Percentiles rank a stretch among this genome's conserved stretches.
Evolutionary conservation across 2,888 invertebrate species (phyloP).

Genomic region (Meandrusa payeni): DNA sequence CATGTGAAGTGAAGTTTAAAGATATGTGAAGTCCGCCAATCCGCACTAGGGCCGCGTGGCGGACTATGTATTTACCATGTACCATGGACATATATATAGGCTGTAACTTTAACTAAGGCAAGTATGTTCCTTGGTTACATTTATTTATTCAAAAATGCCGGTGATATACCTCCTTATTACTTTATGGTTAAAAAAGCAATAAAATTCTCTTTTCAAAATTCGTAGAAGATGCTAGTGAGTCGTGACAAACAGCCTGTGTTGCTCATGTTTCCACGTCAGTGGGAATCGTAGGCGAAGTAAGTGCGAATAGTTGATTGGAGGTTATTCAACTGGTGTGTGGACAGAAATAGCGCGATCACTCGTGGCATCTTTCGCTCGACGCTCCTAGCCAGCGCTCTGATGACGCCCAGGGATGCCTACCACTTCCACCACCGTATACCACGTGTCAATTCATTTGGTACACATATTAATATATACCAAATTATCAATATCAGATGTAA

Average conservation of each 20-base stretch:
- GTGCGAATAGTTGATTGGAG: conserved; percentile 80
- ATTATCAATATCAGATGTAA: too few species aligned
- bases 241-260: not conserved
- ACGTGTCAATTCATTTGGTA: not conserved
- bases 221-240: not conserved
- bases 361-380: conserved; percentile 42
- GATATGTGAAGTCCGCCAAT: too few species aligned
- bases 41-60: too few species aligned
- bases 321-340: conserved; percentile 77
- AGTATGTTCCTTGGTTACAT: too few species aligned
- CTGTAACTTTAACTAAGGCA: too few species aligned
- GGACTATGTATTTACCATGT: too few species aligned
- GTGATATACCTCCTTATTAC: not conserved
- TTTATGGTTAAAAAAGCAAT: not conserved
- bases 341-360: conserved; percentile 72
- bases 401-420: conserved; percentile 27
- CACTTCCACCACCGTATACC: not conserved
- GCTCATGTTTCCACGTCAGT: conserved; percentile 37
- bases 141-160: too few species aligned
- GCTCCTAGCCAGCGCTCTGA: conserved; percentile 32
- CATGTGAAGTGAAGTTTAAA: too few species aligned
- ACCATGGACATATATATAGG: too few species aligned
- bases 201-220: too few species aligned
- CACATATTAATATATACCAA: too few species aligned
- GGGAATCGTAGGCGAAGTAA: conserved; percentile 55